A percentile compares a stretch with the other conserved stretches of the same genome.
Conservation (phyloP, 1,140 invertebrate genomes). For the Nebria ingens region DNA sequence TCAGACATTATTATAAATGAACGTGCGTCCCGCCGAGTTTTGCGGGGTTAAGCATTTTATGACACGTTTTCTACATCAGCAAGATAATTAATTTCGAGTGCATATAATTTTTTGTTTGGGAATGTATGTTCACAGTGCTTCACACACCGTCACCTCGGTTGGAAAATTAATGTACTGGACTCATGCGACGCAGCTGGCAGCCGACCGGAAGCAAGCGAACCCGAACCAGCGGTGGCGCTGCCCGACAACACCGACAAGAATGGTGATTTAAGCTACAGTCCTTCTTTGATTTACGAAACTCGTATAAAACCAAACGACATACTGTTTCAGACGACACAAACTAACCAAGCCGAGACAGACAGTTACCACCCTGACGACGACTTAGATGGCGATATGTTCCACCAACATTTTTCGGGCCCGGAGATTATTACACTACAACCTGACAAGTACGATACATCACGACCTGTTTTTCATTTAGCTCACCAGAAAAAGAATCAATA, state of each 20-base stretch:
- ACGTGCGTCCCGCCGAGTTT: no score
- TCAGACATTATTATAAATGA: background rate
- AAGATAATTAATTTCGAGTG: background rate
- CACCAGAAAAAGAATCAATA: no score
- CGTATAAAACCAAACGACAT: constrained; percentile 58
- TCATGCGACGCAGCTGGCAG: constrained; percentile 59
- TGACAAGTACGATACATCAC: background rate
- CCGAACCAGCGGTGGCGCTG: constrained; percentile 35
- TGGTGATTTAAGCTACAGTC: constrained; percentile 44
- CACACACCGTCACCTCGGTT: constrained; percentile 84
- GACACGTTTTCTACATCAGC: constrained; percentile 5
- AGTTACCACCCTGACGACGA: background rate
- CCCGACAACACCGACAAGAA: constrained; percentile 23
- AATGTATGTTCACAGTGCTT: constrained; percentile 63
- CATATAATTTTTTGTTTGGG: constrained; percentile 13
- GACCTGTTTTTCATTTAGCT: no score
- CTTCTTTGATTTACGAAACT: constrained; percentile 56
- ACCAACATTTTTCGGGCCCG: background rate
- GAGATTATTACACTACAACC: background rate
- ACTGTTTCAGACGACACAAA: constrained; percentile 11
- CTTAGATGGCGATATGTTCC: background rate
- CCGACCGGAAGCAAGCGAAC: constrained; percentile 43
- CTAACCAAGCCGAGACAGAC: background rate
- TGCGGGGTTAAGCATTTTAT: no score
- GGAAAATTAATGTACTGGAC: constrained; percentile 89